Evolutionary conservation across 1,140 invertebrate species (phyloP), one percentile per base, ranked within the genome.

Genomic region (Drosophila ficusphila): DNA sequence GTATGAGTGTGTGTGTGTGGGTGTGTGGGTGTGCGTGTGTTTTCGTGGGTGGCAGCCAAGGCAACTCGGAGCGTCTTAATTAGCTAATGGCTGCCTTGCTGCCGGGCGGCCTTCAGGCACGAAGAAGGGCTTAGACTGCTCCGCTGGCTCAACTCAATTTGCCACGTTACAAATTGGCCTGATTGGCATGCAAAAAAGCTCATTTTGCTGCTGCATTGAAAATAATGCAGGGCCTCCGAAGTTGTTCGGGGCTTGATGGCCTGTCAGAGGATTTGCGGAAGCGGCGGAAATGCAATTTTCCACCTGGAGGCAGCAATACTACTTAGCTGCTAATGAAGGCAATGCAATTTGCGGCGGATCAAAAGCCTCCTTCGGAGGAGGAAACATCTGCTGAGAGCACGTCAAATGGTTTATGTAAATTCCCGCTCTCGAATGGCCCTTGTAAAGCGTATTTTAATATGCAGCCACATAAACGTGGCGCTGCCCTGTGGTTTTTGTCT

Each of bases 381-480:
- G 11, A 49, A 54, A 54, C 69, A 72, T 75, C 51, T 52, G 71
- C 53, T 68, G 29, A 77, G 62, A 70, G 77, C 48, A 67, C 64
- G 75, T 36, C 78, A 77, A 82, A 82, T 88, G 82, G 48, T 52
- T 79, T 88, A 86, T 86, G 82, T 75, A 82, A 86, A 86, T 86
- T 82, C 14, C 12, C 42, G 42, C 41, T 54, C 62, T 67, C 39
- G 58, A 79, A 86, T 74, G 78, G 76, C 47, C 57, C 56, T 74
- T 42, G 36, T 52, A 81, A 62, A 76, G 72, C 72, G 51, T 49
- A 69, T 74, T 74, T 86, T 81, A 86, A 86, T 86, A 76, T 71
- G 76, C 49, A 48, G 53, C 41, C 76, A 54, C 81, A 86, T 81
- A 81, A 86, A 88, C 58, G 88, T 88, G 76, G 72, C 49, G 47